Evolutionary conservation across 35 echinoderm and acorn worm genomes (phyloP).

Genomic region (Anneissia japonica): DNA sequence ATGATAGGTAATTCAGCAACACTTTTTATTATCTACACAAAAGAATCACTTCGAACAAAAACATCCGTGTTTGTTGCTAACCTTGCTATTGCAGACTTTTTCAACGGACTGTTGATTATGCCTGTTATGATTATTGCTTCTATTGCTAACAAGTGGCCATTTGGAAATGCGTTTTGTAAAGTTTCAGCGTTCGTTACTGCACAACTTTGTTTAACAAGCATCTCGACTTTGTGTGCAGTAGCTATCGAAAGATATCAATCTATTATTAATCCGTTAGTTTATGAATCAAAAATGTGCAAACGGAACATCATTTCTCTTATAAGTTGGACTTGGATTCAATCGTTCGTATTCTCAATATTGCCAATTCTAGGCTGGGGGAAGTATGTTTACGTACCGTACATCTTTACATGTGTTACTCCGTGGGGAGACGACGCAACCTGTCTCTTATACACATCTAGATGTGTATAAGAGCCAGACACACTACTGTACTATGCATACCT

Average conservation of each 20-base stretch:
- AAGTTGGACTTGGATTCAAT: conserved; percentile 54
- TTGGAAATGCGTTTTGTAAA: conserved; percentile 22
- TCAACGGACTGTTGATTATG: conserved; percentile 41
- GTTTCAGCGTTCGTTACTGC: conserved; percentile 11
- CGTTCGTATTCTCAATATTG: conserved; percentile 28
- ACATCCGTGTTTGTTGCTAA: conserved; percentile 68
- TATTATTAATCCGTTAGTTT: conserved; percentile 61
- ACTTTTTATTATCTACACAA: conserved; percentile 34
- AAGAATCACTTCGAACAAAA: conserved; percentile 42
- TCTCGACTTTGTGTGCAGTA: conserved; percentile 55
- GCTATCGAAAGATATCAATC: conserved; percentile 63
- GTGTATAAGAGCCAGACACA: no score
- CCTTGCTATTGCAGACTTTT: conserved; percentile 62
- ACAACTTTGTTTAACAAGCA: conserved; percentile 41
- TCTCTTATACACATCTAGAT: no score
- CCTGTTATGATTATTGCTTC: conserved; percentile 47
- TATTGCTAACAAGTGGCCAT: conserved; percentile 38
- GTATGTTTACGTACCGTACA: conserved; percentile 36
- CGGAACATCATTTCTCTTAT: conserved; percentile 17
- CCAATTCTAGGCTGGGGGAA: conserved; percentile 56
- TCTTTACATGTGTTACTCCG: conserved; percentile 53
- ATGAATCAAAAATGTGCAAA: conserved; percentile 9
- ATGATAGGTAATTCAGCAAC: conserved; percentile 49
- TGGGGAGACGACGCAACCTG: conserved; percentile 40
- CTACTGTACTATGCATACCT: no score